Base-by-base conservation (phyloP, 2,113 vertebrate species). In the Theristicus caerulescens region DNA sequence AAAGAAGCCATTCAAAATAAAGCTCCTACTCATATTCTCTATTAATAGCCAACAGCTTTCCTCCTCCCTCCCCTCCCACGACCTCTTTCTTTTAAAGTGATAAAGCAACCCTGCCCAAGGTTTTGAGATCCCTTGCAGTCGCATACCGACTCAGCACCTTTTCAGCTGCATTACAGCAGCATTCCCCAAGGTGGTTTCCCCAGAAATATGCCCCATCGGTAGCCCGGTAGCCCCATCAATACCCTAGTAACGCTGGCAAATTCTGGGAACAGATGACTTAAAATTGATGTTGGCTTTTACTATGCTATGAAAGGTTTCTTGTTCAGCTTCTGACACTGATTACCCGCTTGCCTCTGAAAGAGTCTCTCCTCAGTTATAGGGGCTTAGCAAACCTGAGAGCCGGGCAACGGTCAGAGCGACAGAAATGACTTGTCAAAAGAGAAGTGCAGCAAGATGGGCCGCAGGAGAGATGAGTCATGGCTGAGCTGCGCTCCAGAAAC, bases 361-460 rank as follows among this genome's bases (percentile, higher is more conserved):
- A 62, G 42, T 31, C 55, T 79, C 87, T 86, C 77, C 86, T 95
- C 66, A 42, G 92, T 72, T 94, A 70, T 4, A 20, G 27, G 31
- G 73, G 93, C 70, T 98, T 95, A 98, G 97, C 97, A 97, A 98
- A 98, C 46, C 92, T 92, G 97, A 97, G 97, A 98, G 96, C 52
- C 9, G 54, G 96, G 95, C 54, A 97, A 97, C 83, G 65, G 97
- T 92, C 96, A 97, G 91, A 93, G 72, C 0, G 47, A 90, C 96
- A 98, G 64, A 92, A 96, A 96, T 96, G 66, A 95, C 94, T 96
- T 74, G 91, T 65, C 83, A 61, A 26, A 73, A 88, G 70, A 94
- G 91, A 93, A 86, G 77, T 32, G 73, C 61, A 86, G 92, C 0
- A 4, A 93, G 94, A 94, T 90, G 94, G 94, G 93, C 92, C 80